Percentiles rank a stretch among this genome's conserved stretches.
These are phyloP conservation scores for Enteromius fasciolatus DNA, from an alignment of 2,797 vertebrate species.

Conservation along the genomic window DNA sequence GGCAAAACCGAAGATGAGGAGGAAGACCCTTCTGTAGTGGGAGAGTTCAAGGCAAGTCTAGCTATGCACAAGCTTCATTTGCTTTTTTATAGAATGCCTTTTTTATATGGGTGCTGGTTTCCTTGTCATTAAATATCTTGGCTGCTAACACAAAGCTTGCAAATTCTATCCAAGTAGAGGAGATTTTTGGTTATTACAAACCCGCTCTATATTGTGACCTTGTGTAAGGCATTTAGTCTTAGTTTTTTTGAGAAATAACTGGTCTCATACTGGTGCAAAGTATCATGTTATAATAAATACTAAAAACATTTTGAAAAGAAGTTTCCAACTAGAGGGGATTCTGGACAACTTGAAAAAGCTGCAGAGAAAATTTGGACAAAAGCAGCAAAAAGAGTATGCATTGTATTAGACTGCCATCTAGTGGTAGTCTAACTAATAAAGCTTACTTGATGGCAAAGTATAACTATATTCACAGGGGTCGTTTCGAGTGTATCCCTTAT, in stretches of 20 bases:
- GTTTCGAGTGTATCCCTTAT: conserved; percentile 88
- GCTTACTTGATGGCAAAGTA: background rate
- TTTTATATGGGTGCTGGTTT: background rate
- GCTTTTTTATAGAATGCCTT: background rate
- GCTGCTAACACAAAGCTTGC: conserved; percentile 8
- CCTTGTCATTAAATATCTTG: background rate
- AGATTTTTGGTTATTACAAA: background rate
- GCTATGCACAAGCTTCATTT: conserved; percentile 11
- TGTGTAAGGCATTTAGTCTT: background rate
- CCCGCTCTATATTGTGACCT: background rate
- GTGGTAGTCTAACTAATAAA: background rate
- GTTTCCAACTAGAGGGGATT: conserved; percentile 1
- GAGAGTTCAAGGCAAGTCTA: conserved; percentile 91
- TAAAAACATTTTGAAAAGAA: background rate
- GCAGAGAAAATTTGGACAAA: background rate
- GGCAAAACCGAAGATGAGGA: conserved; percentile 87
- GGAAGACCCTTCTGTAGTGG: conserved; percentile 91
- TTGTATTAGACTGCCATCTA: conserved; percentile 59
- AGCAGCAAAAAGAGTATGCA: background rate
- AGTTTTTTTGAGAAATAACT: background rate
- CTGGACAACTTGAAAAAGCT: background rate
- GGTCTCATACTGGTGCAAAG: background rate
- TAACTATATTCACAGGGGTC: conserved; percentile 80
- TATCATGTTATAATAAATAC: conserved; percentile 10
- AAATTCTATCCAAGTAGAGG: background rate